phyloP scores from a whole-genome alignment of 2,888 invertebrate species.

The Parnassius apollo region DNA sequence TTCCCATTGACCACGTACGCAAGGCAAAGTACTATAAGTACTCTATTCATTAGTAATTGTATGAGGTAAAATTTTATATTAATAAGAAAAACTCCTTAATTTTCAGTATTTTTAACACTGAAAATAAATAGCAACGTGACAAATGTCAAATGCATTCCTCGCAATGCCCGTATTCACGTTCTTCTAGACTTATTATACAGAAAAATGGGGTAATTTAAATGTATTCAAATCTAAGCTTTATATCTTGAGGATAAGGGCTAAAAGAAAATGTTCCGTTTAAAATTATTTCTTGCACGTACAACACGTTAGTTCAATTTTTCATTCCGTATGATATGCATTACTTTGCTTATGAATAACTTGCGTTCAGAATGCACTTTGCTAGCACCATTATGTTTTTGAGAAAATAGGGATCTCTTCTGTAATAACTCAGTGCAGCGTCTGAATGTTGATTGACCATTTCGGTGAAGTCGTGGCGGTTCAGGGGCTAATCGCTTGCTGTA shows the following conservation, averaged over 20 bases:
- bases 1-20: no score
- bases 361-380: conserved; percentile 12
- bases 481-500: no score
- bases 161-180: conserved; percentile 11
- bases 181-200: conserved; percentile 11
- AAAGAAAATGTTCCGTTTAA: not conserved
- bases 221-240: conserved; percentile 7
- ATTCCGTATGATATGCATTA: conserved; percentile 25
- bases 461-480: no score
- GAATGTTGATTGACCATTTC: no score
- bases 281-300: conserved; percentile 15
- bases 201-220: conserved; percentile 4
- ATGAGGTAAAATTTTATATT: no score
- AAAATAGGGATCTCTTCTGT: not conserved
- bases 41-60: no score
- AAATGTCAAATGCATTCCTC: conserved; percentile 14
- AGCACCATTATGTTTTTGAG: not conserved
- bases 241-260: conserved; percentile 3
- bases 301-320: conserved; percentile 24
- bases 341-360: conserved; percentile 19
- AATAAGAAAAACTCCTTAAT: no score
- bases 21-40: no score
- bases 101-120: not conserved
- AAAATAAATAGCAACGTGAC: conserved; percentile 11
- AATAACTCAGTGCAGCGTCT: not conserved